These are phyloP conservation scores for Antheraea yamamai DNA, from an alignment of 2,888 invertebrate species.

Conservation along the genomic window DNA sequence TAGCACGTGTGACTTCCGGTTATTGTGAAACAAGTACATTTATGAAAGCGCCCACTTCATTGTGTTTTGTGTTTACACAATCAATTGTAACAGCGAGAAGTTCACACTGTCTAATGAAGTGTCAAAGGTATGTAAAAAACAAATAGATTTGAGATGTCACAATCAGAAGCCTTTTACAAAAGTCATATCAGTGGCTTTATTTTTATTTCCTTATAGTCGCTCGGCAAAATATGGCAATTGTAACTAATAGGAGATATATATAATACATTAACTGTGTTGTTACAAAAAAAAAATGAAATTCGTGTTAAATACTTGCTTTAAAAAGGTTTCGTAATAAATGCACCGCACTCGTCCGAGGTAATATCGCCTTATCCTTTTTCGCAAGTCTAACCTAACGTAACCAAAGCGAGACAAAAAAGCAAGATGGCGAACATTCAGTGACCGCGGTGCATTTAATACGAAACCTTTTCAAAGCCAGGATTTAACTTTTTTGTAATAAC, in stretches of 20 bases:
- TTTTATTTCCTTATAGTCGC: neutral
- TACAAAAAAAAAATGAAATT: no score
- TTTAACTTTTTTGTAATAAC: no score
- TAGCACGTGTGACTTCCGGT: slow-evolving; percentile 15
- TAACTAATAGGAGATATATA: neutral
- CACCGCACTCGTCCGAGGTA: no score
- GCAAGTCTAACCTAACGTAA: no score
- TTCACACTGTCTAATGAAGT: slow-evolving; percentile 11
- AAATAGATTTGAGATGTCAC: slow-evolving; percentile 11
- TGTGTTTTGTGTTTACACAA: slow-evolving; percentile 10
- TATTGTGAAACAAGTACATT: slow-evolving; percentile 18
- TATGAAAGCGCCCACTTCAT: slow-evolving; percentile 14
- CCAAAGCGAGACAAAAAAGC: no score
- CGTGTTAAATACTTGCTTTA: no score
- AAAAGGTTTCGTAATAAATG: no score
- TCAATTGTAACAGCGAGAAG: slow-evolving; percentile 7
- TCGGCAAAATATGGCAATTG: neutral
- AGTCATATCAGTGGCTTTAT: neutral
- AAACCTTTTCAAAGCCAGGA: no score
- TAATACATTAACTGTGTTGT: no score
- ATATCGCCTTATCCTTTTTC: no score
- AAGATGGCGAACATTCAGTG: no score
- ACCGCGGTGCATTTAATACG: no score
- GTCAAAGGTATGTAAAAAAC: slow-evolving; percentile 12
- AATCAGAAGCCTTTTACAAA: slow-evolving; percentile 8